Percentiles rank a stretch among this genome's conserved stretches.
Conservation (phyloP, 2,888 invertebrate genomes). For the Lydus trimaculatus region DNA sequence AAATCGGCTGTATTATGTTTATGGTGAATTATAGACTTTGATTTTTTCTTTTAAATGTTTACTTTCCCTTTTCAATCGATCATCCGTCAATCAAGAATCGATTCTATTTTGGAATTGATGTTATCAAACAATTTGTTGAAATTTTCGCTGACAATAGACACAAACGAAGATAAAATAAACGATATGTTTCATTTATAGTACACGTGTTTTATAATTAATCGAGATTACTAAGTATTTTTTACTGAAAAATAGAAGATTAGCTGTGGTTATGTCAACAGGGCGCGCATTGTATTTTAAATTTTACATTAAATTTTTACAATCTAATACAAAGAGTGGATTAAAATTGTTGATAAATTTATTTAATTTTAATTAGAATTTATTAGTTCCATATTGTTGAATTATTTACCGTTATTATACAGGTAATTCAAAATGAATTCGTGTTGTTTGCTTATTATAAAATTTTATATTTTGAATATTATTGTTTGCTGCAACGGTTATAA, state of each 20-base stretch:
- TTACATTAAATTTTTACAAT: too few relatives aligned
- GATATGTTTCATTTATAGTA: too few relatives aligned
- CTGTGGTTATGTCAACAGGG: too few relatives aligned
- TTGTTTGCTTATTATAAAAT: constrained; percentile 4
- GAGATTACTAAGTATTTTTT: too few relatives aligned
- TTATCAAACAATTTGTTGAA: neutral
- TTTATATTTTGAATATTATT: neutral
- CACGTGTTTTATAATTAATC: too few relatives aligned
- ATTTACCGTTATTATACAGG: constrained; percentile 7
- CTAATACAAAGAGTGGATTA: neutral
- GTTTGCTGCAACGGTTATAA: constrained; percentile 4
- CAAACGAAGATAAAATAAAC: too few relatives aligned
- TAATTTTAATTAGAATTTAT: constrained; percentile 10
- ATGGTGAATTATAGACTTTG: neutral
- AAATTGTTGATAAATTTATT: neutral
- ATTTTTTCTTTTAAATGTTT: neutral
- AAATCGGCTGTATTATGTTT: neutral
- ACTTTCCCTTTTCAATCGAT: neutral
- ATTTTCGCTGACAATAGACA: neutral
- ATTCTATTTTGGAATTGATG: neutral
- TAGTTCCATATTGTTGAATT: constrained; percentile 12
- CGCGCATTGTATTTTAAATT: too few relatives aligned
- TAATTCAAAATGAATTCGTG: constrained; percentile 10
- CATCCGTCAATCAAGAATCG: neutral
- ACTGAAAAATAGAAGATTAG: too few relatives aligned